Conservation (phyloP, 2,888 invertebrate species). For the Pedicia rivosa region DNA sequence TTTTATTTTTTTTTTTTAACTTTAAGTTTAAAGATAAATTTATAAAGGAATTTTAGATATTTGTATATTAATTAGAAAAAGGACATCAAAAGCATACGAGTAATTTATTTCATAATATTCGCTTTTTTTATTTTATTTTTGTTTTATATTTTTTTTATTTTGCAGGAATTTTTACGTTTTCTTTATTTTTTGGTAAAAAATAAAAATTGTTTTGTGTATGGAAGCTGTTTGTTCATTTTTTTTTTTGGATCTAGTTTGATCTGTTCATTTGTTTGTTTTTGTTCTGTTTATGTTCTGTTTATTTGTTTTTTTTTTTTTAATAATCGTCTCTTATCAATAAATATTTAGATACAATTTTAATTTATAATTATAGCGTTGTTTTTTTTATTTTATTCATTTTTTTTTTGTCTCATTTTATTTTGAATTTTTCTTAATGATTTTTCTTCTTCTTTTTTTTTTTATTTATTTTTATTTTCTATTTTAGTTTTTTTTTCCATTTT, state of each 20-base stretch:
- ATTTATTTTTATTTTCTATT: background rate
- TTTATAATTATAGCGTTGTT: background rate
- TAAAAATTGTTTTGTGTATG: background rate
- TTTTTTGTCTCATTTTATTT: background rate
- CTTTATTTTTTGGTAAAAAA: too few species aligned
- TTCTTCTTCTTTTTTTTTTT: background rate
- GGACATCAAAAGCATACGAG: background rate
- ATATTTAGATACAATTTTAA: background rate
- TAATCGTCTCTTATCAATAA: too few species aligned
- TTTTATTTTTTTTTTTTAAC: too few species aligned
- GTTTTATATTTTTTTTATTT: too few species aligned
- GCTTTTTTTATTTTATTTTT: background rate
- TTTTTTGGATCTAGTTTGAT: background rate
- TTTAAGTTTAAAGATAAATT: too few species aligned
- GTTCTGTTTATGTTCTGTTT: too few species aligned
- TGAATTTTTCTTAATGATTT: background rate
- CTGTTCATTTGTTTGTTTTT: too few species aligned
- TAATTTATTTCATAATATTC: background rate
- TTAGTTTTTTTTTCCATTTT: background rate
- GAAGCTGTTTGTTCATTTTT: background rate
- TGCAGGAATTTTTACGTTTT: too few species aligned
- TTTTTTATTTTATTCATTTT: constrained; percentile 3
- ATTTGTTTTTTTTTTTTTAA: too few species aligned
- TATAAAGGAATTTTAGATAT: too few species aligned
- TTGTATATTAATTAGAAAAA: background rate